Conservation (phyloP, 2,888 invertebrate genomes). For the Idaea straminata region DNA sequence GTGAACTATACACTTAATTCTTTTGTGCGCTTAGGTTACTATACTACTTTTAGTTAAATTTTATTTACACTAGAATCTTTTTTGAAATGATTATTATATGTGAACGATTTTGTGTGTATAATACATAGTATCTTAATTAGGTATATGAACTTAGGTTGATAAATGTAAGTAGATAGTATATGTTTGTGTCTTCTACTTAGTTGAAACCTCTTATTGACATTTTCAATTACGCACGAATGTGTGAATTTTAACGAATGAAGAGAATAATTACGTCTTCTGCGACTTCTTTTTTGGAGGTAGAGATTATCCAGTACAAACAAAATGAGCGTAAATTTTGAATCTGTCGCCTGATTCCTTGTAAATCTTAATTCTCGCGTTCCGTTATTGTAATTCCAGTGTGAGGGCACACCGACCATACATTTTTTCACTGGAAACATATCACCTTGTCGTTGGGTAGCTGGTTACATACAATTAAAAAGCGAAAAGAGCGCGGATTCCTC, state of each 20-base stretch:
- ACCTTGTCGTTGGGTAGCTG: constrained; percentile 70
- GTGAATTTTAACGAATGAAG: not conserved
- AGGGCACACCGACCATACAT: constrained; percentile 54
- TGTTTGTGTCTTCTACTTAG: not conserved
- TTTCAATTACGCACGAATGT: not conserved
- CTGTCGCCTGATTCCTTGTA: constrained; percentile 57
- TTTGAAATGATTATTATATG: not conserved
- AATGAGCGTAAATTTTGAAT: constrained; percentile 48
- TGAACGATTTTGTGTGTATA: no score
- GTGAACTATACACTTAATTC: not conserved
- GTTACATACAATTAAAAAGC: constrained; percentile 78
- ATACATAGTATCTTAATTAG: no score
- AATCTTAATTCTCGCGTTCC: constrained; percentile 67
- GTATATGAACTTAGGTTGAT: not conserved
- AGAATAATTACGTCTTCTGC: not conserved
- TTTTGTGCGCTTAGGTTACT: not conserved
- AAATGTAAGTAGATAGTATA: no score
- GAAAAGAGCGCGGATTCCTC: constrained; percentile 75
- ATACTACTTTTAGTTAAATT: not conserved
- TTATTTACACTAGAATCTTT: not conserved
- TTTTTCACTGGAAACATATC: constrained; percentile 72
- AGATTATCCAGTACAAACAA: constrained; percentile 40
- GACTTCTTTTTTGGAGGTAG: constrained; percentile 7
- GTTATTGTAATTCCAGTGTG: constrained; percentile 67
- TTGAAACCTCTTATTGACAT: not conserved